Evolutionary conservation across 1,140 invertebrate species (phyloP).

Genomic region (Lordiphosa collinella): DNA sequence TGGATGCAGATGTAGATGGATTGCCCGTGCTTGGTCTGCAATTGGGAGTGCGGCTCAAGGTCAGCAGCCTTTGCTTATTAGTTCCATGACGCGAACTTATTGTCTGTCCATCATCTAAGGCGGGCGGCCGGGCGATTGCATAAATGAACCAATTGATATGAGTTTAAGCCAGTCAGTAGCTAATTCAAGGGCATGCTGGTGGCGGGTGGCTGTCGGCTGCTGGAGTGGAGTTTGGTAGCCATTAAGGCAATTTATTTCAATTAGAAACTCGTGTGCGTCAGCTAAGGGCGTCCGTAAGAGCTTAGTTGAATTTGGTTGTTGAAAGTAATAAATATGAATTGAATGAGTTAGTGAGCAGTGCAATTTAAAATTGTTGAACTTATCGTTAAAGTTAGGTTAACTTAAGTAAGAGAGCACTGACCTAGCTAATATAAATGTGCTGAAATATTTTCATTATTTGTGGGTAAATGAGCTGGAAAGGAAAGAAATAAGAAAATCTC

Average conservation of each 20-base stretch:
- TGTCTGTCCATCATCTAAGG: constrained; percentile 4
- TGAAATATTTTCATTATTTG: too few species aligned
- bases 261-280: constrained; percentile 61
- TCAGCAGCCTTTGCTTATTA: constrained; percentile 49
- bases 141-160: constrained; percentile 59
- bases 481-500: too few species aligned
- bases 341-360: constrained; percentile 30
- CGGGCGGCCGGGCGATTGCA: constrained; percentile 19
- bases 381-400: constrained; percentile 13
- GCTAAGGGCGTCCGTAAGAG: constrained; percentile 9
- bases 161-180: constrained; percentile 60
- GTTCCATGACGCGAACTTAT: constrained; percentile 52
- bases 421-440: background rate
- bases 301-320: constrained; percentile 20
- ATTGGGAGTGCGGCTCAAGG: constrained; percentile 44
- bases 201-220: background rate
- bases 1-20: constrained; percentile 20
- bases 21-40: background rate
- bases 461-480: too few species aligned
- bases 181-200: constrained; percentile 69
- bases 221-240: constrained; percentile 30
- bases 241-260: constrained; percentile 69
- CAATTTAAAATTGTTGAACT: constrained; percentile 29
- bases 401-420: background rate
- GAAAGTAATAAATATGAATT: constrained; percentile 8